Evolutionary conservation across 2,888 invertebrate genomes (phyloP), one percentile per base, ranked within the genome.

Genomic region (Pristionchus exspectatus): DNA sequence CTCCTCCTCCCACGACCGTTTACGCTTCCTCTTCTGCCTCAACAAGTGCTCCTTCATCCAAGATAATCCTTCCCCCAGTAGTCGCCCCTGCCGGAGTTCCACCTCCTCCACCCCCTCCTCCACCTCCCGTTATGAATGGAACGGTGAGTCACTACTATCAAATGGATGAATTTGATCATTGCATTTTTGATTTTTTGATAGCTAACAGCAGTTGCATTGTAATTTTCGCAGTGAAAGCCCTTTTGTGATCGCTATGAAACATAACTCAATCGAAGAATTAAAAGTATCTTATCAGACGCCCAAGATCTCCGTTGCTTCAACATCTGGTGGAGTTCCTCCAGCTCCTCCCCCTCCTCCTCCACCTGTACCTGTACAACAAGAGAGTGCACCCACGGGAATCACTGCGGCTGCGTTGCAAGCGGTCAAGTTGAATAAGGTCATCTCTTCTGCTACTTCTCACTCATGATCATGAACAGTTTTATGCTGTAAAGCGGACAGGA

Each of bases 321-420:
- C 50, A 74, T 93, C 90, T 90, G 92, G 89, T 83, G 91, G 90
- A 90, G 91, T 90, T 16, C 91, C 92, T 44, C 92, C 90, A 21
- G 92, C 90, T 54, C 92, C 86, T 38, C 97, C 96, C 10, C 94
- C 95, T 56, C 90, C 91, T 21, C 92, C 89, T 50, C 93, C 94
- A 12, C 95, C 95, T 30, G 94, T 95, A n/a, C 95, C 96, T 10
- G 95, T 95, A 21, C 91, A 93, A 0, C 30, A 38, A 44, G 44
- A 33, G 21, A 10, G 38, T 14, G 27, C 59, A 27, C 30, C 89
- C 18, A 56, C 81, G 12, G 93, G 92, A 9, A 93, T 93, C 33
- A 90, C 91, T 30, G 92, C 93, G 21, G 93, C 90, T 69, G 93
- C 93, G 21, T 72, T 93, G 77, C 50, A 69, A 18, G 90, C 84